These are phyloP conservation scores for Phrynosoma platyrhinos DNA, from an alignment of 2,113 vertebrate species.

Conservation along the genomic window DNA sequence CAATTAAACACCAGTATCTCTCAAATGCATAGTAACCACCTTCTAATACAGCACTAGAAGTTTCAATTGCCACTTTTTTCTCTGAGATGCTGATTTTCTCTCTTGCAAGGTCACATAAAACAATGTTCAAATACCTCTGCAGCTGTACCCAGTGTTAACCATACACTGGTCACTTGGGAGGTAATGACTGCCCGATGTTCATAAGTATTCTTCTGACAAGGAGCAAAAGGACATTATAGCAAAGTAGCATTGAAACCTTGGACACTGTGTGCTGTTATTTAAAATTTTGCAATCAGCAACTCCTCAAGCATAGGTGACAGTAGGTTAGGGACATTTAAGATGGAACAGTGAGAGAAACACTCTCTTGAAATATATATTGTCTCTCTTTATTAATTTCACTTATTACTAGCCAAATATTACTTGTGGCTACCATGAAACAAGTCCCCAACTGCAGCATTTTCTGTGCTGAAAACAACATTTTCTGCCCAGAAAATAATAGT, in stretches of 20 bases:
- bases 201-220: neutral
- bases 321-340: neutral
- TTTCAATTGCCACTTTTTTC: neutral
- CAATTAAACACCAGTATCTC: slow-evolving; percentile 7
- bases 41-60: neutral
- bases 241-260: neutral
- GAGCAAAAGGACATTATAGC: neutral
- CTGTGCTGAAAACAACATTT: no score
- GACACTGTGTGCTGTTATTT: neutral
- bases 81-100: neutral
- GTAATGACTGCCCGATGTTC: neutral
- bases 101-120: slow-evolving; percentile 6
- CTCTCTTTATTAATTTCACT: neutral
- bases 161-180: neutral
- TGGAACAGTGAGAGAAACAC: neutral
- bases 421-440: neutral
- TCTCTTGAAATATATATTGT: neutral
- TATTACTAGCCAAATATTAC: neutral
- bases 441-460: no score
- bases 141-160: neutral
- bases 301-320: neutral
- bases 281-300: neutral
- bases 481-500: no score
- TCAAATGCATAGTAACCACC: slow-evolving; percentile 4
- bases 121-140: neutral